Percentiles rank a stretch among this genome's conserved stretches.
phyloP scores from a whole-genome alignment of 2,797 vertebrate species.

The Spinibarbus caldwelli region DNA sequence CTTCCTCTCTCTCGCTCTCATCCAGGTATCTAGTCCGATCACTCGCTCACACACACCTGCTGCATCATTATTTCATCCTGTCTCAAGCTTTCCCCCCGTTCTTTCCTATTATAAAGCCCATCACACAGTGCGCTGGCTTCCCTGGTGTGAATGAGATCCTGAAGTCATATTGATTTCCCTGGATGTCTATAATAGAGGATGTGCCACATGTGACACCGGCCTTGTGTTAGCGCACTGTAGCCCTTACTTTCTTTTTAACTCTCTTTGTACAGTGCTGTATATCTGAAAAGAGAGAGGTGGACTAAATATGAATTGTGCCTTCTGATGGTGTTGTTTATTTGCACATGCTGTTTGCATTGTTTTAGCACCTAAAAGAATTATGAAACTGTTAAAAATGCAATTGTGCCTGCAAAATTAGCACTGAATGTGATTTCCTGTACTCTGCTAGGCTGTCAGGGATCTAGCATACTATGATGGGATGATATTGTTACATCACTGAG shows the following conservation, averaged over 20 bases:
- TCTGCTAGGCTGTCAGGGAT: not conserved
- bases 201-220: conserved; percentile 48
- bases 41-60: conserved; percentile 46
- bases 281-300: not conserved
- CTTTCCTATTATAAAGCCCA: conserved; percentile 58
- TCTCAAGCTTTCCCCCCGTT: conserved; percentile 55
- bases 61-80: conserved; percentile 56
- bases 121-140: conserved; percentile 49
- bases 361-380: not conserved
- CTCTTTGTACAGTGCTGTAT: conserved; percentile 1
- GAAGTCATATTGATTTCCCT: conserved; percentile 65
- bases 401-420: not conserved
- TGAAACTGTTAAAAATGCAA: not conserved
- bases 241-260: conserved; percentile 25
- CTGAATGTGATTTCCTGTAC: not conserved
- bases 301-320: not conserved
- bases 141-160: conserved; percentile 56
- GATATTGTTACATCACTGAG: not conserved
- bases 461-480: not conserved
- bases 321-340: not conserved
- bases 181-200: conserved; percentile 58
- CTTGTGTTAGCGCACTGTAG: conserved; percentile 28
- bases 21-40: conserved; percentile 20
- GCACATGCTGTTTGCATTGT: not conserved
- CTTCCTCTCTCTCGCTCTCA: conserved; percentile 12